Evolutionary conservation across 2,113 vertebrate species (phyloP).

Genomic region (Pycnonotus jocosus): DNA sequence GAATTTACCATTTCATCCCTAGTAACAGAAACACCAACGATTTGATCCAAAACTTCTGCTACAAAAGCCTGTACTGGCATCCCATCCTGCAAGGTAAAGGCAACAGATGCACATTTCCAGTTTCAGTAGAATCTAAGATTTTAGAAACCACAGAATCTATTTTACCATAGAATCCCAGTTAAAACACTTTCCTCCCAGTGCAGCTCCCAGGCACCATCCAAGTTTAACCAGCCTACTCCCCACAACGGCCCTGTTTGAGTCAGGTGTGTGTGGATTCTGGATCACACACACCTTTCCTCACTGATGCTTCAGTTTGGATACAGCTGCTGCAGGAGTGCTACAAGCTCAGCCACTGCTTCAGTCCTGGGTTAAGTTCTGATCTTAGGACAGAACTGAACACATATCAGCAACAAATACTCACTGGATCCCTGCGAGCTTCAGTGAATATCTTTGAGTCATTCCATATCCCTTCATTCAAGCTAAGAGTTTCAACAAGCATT

Average conservation of each 20-base stretch:
- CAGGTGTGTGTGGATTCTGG: neutral
- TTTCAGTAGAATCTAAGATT: neutral
- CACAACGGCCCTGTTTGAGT: neutral
- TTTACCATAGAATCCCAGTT: neutral
- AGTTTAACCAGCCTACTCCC: neutral
- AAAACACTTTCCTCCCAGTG: neutral
- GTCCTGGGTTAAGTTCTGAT: neutral
- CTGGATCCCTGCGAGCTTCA: conserved; percentile 69
- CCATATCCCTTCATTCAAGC: conserved; percentile 67
- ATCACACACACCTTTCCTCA: neutral
- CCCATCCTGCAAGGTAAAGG: conserved; percentile 75
- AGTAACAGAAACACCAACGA: conserved; percentile 81
- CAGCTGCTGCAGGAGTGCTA: neutral
- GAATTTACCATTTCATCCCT: conserved; percentile 85
- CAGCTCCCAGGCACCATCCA: neutral
- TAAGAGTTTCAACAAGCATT: conserved; percentile 72
- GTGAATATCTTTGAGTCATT: conserved; percentile 75
- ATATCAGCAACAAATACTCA: conserved; percentile 63
- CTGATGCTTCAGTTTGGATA: neutral
- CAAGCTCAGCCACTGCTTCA: neutral
- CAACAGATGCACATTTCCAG: neutral
- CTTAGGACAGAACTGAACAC: neutral
- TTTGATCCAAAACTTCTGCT: conserved; percentile 71
- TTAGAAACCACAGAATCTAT: too few species aligned
- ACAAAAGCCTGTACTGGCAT: conserved; percentile 80